Percentiles rank a stretch among this genome's conserved stretches.
phyloP scores from a whole-genome alignment of 2,888 invertebrate genomes.

The Proisotoma minuta region DNA sequence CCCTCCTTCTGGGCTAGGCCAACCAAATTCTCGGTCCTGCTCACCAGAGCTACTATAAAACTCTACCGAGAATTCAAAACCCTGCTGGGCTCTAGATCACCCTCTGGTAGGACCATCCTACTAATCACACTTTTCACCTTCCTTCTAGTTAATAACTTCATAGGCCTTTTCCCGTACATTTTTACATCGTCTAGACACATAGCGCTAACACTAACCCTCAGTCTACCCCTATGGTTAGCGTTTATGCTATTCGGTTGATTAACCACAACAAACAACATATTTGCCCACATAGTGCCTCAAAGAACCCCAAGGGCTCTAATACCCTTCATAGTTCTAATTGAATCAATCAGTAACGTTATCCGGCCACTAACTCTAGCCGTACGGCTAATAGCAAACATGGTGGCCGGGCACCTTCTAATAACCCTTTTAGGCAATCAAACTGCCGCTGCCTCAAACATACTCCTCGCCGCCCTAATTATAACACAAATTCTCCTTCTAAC shows the following conservation, averaged over 20 bases:
- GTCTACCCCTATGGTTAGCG: conserved; percentile 61
- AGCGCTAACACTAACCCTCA: conserved; percentile 58
- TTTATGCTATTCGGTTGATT: conserved; percentile 61
- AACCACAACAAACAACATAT: conserved; percentile 61
- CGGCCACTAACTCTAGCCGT: conserved; percentile 66
- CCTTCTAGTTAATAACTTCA: conserved; percentile 64
- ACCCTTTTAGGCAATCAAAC: conserved; percentile 57
- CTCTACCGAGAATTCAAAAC: conserved; percentile 60
- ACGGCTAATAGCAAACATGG: conserved; percentile 71
- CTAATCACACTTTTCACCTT: conserved; percentile 59
- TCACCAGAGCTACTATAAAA: conserved; percentile 54
- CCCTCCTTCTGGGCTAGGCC: conserved; percentile 57
- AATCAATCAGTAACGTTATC: conserved; percentile 68
- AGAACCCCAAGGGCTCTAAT: conserved; percentile 62
- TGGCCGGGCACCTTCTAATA: conserved; percentile 66
- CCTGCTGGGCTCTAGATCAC: conserved; percentile 53
- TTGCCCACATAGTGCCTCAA: conserved; percentile 64
- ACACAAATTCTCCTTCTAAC: conserved; percentile 57
- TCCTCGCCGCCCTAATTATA: conserved; percentile 49
- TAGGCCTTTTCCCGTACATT: conserved; percentile 67
- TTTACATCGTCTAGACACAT: conserved; percentile 66
- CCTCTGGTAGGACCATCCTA: conserved; percentile 56
- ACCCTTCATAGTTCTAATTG: conserved; percentile 70
- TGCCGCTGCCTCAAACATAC: conserved; percentile 4
- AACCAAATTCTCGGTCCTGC: conserved; percentile 55